Evolutionary conservation across 2,797 vertebrate species (phyloP), one percentile per base, ranked within the genome.

Genomic region (Phataginus tricuspis): DNA sequence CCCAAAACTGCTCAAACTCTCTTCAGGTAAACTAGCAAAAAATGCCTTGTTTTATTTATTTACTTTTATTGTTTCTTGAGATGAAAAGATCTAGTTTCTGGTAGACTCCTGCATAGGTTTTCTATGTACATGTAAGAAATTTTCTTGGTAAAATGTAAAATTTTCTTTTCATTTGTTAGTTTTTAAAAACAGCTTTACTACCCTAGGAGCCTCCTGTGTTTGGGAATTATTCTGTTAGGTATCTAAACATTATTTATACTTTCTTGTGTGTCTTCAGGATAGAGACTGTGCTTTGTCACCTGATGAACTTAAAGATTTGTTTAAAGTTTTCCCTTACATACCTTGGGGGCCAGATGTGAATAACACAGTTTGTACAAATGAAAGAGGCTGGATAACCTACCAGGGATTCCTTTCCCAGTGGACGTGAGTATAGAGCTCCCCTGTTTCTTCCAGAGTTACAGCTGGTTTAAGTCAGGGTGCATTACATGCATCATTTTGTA

Each of bases 341-440:
- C 99, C 99, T 0, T 99, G 99, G 99, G 99, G 99, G 10, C 99
- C 99, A 57, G 99, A 99, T 93, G 99, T 99, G 97, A 99, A 99
- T 98, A 99, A 99, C 98, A 99, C 99, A 0, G 99, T 99, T 59
- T 99, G 99, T 97, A 99, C 99, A 45, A 99, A 99, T 27, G 99
- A 99, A 59, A 99, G 99, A 98, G 99, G 99, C 12, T 99, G 99
- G 99, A 99, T 99, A 98, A 99, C 99, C 6, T 99, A 99, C 98
- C 99, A 99, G 95, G 99, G 99, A 66, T 99, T 99, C 98, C 99
- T 99, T 90, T 99, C 99, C 1, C 99, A 99, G 98, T 99, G 99
- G 99, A 99, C 99, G 99, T 99, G 98, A 99, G 99, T 99, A 86
- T 66, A 51, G 42, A 63, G 23, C 51, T 94, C 53, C 49, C 29